phyloP scores from a whole-genome alignment of 2,888 invertebrate species.

The Carabus problematicus region DNA sequence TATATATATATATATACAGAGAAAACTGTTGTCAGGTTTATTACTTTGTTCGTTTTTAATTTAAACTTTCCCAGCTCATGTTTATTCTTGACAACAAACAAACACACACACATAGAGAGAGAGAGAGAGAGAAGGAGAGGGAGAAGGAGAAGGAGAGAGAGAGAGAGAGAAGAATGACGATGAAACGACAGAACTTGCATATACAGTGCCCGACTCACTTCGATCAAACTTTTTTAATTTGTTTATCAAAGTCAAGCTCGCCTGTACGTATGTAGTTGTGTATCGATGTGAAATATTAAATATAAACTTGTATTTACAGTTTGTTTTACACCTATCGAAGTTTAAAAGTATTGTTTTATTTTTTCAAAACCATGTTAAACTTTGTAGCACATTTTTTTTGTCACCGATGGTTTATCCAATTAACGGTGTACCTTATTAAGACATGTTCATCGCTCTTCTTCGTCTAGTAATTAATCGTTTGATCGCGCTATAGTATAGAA shows the following conservation, averaged over 20 bases:
- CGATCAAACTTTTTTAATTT: conserved; percentile 15
- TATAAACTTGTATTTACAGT: too few species aligned
- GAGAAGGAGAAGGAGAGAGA: too few species aligned
- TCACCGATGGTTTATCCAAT: too few species aligned
- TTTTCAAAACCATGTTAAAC: too few species aligned
- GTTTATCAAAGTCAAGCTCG: background rate
- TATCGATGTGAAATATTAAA: too few species aligned
- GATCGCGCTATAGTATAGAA: conserved; percentile 20
- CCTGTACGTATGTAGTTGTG: too few species aligned
- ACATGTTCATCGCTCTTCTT: background rate
- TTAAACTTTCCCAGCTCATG: conserved; percentile 12
- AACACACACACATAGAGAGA: too few species aligned
- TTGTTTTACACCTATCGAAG: too few species aligned
- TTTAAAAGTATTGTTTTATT: too few species aligned
- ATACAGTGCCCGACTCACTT: background rate
- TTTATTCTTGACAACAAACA: background rate
- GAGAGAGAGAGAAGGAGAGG: too few species aligned
- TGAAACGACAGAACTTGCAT: background rate
- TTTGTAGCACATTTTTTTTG: too few species aligned
- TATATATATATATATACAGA: conserved; percentile 5
- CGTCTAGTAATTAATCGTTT: conserved; percentile 33
- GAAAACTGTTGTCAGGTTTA: background rate
- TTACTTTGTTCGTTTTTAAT: conserved; percentile 10
- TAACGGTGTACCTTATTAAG: conserved; percentile 8
- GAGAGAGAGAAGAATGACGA: too few species aligned